Conservation (phyloP, 2,113 vertebrate species). For the Megaptera novaeangliae region DNA sequence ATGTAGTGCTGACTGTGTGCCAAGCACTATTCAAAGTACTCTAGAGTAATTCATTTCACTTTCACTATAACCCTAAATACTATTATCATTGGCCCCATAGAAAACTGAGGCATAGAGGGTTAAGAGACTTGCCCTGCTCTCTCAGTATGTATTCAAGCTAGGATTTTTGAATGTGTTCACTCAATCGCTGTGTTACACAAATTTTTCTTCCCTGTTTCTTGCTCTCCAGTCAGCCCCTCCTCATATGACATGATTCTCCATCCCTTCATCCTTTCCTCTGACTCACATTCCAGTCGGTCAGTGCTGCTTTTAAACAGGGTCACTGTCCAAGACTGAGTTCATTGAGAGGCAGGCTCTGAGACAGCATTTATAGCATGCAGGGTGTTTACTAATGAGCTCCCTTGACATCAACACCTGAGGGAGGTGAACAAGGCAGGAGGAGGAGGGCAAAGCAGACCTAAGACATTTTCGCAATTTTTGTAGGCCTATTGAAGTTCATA, state of each 20-base stretch:
- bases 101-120: not conserved
- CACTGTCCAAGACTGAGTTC: not conserved
- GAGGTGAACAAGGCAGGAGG: not conserved
- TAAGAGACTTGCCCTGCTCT: not conserved
- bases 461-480: not conserved
- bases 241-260: not conserved
- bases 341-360: not conserved
- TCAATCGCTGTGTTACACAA: not conserved
- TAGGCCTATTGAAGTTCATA: not conserved
- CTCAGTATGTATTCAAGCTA: not conserved
- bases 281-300: not conserved
- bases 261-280: not conserved
- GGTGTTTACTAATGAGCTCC: not conserved
- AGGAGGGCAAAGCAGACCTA: not conserved
- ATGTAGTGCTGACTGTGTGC: too few relatives aligned
- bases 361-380: not conserved
- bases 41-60: not conserved
- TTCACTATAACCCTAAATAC: not conserved
- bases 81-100: not conserved
- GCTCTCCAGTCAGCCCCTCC: not conserved
- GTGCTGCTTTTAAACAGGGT: not conserved
- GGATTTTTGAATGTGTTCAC: not conserved
- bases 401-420: not conserved
- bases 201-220: not conserved
- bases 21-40: not conserved